phyloP scores from a whole-genome alignment of 1,140 invertebrate genomes.

The Teleogryllus occipitalis region DNA sequence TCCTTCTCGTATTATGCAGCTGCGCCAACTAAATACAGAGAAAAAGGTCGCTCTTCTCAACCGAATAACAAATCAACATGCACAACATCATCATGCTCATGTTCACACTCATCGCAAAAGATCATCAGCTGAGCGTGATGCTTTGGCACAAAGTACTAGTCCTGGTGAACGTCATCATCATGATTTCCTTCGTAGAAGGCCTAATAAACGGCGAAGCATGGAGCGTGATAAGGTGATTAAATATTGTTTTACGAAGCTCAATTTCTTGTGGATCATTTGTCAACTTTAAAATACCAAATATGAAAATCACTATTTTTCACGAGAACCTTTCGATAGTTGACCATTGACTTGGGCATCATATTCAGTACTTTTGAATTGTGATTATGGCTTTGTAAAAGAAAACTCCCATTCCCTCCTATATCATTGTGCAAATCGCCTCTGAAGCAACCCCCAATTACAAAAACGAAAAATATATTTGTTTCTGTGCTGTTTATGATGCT shows the following conservation, averaged over 20 bases:
- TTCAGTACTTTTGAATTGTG: no score
- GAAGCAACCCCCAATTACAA: no score
- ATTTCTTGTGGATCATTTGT: background rate
- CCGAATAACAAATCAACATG: slow-evolving; percentile 7
- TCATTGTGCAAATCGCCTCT: no score
- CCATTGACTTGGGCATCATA: no score
- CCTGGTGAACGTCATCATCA: background rate
- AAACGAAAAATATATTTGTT: no score
- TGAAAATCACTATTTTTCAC: no score
- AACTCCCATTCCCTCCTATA: no score
- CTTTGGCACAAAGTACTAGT: background rate
- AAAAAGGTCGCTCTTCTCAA: slow-evolving; percentile 33
- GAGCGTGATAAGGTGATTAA: slow-evolving; percentile 17
- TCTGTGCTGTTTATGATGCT: no score
- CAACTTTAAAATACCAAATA: no score
- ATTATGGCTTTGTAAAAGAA: no score
- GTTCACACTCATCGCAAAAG: background rate
- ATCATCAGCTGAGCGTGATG: background rate
- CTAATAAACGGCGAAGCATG: slow-evolving; percentile 20
- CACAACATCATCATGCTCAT: background rate
- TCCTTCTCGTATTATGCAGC: slow-evolving; percentile 23
- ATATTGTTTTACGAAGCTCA: background rate
- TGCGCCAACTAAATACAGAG: slow-evolving; percentile 36
- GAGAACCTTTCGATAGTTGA: no score
- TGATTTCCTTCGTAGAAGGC: slow-evolving; percentile 12